Conservation (phyloP, 2,888 invertebrate species). For the Acrocera orbiculus region DNA sequence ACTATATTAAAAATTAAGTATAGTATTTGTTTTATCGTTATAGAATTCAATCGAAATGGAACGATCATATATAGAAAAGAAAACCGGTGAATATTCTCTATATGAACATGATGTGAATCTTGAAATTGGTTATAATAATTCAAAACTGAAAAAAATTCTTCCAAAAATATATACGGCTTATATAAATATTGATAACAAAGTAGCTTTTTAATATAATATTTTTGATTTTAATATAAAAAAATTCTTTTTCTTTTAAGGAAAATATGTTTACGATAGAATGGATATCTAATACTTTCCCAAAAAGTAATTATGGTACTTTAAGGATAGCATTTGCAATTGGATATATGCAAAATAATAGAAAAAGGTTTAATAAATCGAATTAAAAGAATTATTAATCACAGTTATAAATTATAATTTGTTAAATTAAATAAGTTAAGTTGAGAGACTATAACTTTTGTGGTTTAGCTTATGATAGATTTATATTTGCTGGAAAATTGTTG, state of each 20-base stretch:
- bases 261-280: conserved; percentile 53
- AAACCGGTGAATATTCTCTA: conserved; percentile 39
- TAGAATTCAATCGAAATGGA: conserved; percentile 43
- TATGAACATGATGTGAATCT: conserved; percentile 1
- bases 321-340: conserved; percentile 54
- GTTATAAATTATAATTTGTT: too few species aligned
- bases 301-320: conserved; percentile 52
- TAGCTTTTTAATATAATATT: background rate
- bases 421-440: too few species aligned
- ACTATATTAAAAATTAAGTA: background rate
- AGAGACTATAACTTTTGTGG: too few species aligned
- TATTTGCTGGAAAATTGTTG: too few species aligned
- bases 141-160: conserved; percentile 18
- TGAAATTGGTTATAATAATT: conserved; percentile 1
- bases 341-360: too few species aligned
- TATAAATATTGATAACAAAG: conserved; percentile 17
- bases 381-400: too few species aligned
- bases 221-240: conserved; percentile 11
- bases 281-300: conserved; percentile 53
- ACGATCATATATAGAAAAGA: conserved; percentile 42
- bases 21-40: conserved; percentile 30
- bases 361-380: too few species aligned
- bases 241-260: conserved; percentile 26
- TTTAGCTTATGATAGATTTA: too few species aligned
- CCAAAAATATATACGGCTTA: conserved; percentile 20